These are phyloP conservation scores for Thumatha senex DNA, from an alignment of 2,888 invertebrate genomes.

Conservation along the genomic window DNA sequence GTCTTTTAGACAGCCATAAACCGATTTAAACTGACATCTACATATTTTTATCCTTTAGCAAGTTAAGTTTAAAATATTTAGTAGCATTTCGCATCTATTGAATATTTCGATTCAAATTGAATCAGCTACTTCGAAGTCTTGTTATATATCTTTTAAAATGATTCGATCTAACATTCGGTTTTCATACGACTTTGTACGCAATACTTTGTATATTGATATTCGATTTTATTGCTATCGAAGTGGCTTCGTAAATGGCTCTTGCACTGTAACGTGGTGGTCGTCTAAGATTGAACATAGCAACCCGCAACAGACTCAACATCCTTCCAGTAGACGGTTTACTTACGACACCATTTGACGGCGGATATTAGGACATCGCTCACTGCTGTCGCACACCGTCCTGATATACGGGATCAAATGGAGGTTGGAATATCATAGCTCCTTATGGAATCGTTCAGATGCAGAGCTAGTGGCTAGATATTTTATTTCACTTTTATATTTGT, in stretches of 20 bases:
- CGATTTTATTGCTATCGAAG: background rate
- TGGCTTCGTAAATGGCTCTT: background rate
- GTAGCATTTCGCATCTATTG: slow-evolving; percentile 28
- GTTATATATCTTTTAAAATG: slow-evolving; percentile 38
- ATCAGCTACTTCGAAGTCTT: slow-evolving; percentile 37
- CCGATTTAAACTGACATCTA: slow-evolving; percentile 22
- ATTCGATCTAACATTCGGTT: slow-evolving; percentile 23
- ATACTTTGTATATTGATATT: background rate
- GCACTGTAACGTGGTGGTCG: too few species aligned
- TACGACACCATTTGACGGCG: slow-evolving; percentile 60
- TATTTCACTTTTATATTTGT: slow-evolving; percentile 24
- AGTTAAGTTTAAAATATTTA: slow-evolving; percentile 40
- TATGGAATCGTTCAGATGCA: slow-evolving; percentile 23
- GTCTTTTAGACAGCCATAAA: slow-evolving; percentile 7
- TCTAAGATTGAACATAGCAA: slow-evolving; percentile 1
- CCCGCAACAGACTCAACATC: slow-evolving; percentile 15
- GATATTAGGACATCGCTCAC: slow-evolving; percentile 77
- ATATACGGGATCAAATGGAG: slow-evolving; percentile 46
- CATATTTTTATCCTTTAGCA: slow-evolving; percentile 25
- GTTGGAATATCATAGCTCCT: slow-evolving; percentile 40
- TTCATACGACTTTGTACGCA: slow-evolving; percentile 9
- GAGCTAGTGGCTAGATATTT: slow-evolving; percentile 28
- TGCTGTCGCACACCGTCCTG: slow-evolving; percentile 53
- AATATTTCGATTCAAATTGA: slow-evolving; percentile 41
- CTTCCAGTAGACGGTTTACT: slow-evolving; percentile 19